These are phyloP conservation scores for Nipponia nippon DNA, from an alignment of 2,113 vertebrate species.

Conservation along the genomic window DNA sequence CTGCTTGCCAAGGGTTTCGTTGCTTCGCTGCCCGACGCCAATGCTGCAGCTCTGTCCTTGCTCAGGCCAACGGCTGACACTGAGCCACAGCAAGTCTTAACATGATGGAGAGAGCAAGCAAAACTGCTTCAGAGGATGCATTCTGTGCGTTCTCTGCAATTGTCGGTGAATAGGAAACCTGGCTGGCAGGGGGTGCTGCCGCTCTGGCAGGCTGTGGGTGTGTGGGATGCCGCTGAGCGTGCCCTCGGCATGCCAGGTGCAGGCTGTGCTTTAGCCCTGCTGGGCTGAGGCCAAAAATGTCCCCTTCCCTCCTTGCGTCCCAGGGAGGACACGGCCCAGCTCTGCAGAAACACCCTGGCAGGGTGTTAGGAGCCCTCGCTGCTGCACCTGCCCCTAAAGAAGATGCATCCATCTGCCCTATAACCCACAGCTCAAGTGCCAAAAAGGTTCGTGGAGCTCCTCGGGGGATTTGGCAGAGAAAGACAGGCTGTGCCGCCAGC, in stretches of 20 bases:
- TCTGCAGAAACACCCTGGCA: neutral
- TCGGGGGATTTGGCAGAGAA: neutral
- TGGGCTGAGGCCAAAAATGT: neutral
- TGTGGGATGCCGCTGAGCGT: fast-evolving
- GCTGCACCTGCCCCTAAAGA: neutral
- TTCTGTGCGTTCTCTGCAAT: fast-evolving
- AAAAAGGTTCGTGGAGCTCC: neutral
- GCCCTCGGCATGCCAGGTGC: neutral
- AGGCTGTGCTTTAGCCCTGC: neutral
- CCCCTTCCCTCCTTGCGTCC: neutral
- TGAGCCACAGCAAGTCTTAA: neutral
- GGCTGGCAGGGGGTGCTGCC: neutral
- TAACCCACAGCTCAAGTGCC: neutral
- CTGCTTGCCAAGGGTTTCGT: neutral
- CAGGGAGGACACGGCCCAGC: neutral
- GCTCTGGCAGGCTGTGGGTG: neutral
- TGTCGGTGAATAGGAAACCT: fast-evolving
- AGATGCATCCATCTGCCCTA: neutral
- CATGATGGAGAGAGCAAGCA: fast-evolving
- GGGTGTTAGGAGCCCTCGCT: neutral
- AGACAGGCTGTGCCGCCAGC: neutral
- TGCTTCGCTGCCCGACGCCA: neutral
- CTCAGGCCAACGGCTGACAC: neutral
- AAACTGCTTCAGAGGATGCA: neutral
- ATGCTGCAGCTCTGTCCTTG: fast-evolving